phyloP scores from a whole-genome alignment of 2,113 vertebrate genomes.

The Tyto alba region DNA sequence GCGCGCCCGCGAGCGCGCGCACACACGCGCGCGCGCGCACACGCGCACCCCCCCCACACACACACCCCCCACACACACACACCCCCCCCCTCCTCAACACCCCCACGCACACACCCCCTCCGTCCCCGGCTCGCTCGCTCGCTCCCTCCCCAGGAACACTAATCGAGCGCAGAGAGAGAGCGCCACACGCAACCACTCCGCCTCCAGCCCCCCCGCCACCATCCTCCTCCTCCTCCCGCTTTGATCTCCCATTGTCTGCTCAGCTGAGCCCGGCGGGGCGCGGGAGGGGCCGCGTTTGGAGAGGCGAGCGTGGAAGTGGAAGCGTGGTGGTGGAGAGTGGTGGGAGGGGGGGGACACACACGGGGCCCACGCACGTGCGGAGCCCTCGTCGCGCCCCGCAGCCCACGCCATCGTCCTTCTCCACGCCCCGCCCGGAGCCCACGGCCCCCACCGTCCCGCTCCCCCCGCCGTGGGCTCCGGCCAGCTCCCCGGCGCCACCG shows the following conservation, averaged over 20 bases:
- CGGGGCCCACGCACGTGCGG: background rate
- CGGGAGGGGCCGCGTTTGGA: background rate
- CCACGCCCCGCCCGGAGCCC: too few species aligned
- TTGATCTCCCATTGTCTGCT: slow-evolving; percentile 57
- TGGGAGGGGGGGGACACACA: too few species aligned
- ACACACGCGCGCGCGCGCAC: background rate
- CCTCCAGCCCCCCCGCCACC: background rate
- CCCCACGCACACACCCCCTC: too few species aligned
- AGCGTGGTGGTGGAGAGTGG: too few species aligned
- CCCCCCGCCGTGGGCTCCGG: fast-evolving
- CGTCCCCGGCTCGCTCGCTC: background rate
- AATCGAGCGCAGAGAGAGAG: slow-evolving; percentile 52
- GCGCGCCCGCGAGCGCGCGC: background rate
- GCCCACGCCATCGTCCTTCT: too few species aligned
- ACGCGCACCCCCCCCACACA: background rate
- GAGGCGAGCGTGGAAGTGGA: too few species aligned
- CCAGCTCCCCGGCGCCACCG: fast-evolving
- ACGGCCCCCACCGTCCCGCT: too few species aligned
- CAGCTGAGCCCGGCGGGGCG: slow-evolving; percentile 33
- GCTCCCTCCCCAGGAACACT: slow-evolving; percentile 42
- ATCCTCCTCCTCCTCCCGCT: background rate
- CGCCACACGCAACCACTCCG: background rate
- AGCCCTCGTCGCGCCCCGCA: background rate
- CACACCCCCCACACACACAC: too few species aligned
- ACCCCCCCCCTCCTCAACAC: too few species aligned